Conservation (phyloP, 2,888 invertebrate species). For the Aspidapion aeneum region DNA sequence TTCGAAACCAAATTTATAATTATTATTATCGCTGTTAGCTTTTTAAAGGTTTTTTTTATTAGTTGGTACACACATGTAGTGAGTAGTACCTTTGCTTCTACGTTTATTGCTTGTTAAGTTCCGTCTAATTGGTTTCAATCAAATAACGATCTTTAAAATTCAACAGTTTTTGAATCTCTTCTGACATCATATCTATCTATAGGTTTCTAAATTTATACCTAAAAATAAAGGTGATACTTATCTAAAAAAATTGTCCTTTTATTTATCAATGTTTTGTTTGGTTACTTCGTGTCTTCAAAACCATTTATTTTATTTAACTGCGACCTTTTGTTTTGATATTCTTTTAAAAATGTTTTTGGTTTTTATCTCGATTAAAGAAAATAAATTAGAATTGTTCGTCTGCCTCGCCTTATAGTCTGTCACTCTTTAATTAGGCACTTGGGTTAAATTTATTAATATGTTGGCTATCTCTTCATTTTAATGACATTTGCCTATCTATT, state of each 20-base stretch:
- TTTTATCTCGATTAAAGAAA: slow-evolving; percentile 11
- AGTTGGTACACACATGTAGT: background rate
- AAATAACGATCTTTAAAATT: too few species aligned
- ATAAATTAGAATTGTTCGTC: slow-evolving; percentile 24
- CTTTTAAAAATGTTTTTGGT: slow-evolving; percentile 11
- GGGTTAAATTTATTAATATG: slow-evolving; percentile 31
- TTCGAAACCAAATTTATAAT: background rate
- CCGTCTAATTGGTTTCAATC: too few species aligned
- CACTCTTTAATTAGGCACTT: slow-evolving; percentile 30
- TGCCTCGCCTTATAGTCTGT: slow-evolving; percentile 24
- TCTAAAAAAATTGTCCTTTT: background rate
- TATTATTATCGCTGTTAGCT: background rate
- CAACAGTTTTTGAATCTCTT: too few species aligned
- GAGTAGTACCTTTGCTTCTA: background rate
- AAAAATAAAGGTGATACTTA: too few species aligned
- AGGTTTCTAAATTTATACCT: too few species aligned
- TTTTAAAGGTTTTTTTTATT: background rate
- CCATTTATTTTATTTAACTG: slow-evolving; percentile 1
- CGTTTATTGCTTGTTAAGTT: background rate
- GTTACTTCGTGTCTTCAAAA: background rate
- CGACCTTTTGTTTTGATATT: background rate
- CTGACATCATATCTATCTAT: too few species aligned
- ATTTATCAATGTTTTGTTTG: background rate
- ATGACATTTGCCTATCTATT: background rate
- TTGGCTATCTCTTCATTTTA: slow-evolving; percentile 7